These are phyloP conservation scores for Forbesichthys papilliferus DNA, from an alignment of 2,113 vertebrate species.

Conservation along the genomic window DNA sequence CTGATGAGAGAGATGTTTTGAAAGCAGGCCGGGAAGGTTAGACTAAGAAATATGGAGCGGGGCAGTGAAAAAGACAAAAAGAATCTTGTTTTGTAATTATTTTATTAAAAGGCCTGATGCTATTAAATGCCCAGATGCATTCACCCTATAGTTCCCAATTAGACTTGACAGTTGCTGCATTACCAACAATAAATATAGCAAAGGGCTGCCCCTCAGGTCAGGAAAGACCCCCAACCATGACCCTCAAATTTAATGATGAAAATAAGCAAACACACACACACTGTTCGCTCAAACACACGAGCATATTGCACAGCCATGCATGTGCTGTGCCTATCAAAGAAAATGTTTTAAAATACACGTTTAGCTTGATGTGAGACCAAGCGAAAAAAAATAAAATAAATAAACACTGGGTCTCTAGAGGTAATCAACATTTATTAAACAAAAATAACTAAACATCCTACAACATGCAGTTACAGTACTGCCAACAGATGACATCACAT, in stretches of 20 bases:
- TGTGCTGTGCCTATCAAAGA: neutral
- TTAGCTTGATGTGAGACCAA: no score
- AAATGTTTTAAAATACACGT: neutral
- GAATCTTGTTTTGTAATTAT: slow-evolving; percentile 73
- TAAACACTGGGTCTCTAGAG: neutral
- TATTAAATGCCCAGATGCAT: slow-evolving; percentile 80
- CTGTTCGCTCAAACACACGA: slow-evolving; percentile 26
- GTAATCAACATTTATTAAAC: neutral
- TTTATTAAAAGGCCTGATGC: slow-evolving; percentile 76
- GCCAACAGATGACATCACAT: slow-evolving; percentile 21
- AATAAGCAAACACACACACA: slow-evolving; percentile 58
- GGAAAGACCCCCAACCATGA: slow-evolving; percentile 75
- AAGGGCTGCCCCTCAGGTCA: slow-evolving; percentile 71
- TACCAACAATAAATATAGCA: slow-evolving; percentile 80
- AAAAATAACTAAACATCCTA: neutral
- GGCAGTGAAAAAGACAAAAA: slow-evolving; percentile 71
- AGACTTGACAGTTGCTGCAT: slow-evolving; percentile 80
- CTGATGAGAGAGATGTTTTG: slow-evolving; percentile 57
- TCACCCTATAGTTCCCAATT: slow-evolving; percentile 76
- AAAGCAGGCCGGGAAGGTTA: slow-evolving; percentile 71
- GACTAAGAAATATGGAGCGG: slow-evolving; percentile 53
- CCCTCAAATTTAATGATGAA: slow-evolving; percentile 80
- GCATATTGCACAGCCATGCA: slow-evolving; percentile 17
- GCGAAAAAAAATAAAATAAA: neutral
- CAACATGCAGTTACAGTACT: neutral